Conservation (phyloP, 2,113 vertebrate genomes). For the Gavialis gangeticus region DNA sequence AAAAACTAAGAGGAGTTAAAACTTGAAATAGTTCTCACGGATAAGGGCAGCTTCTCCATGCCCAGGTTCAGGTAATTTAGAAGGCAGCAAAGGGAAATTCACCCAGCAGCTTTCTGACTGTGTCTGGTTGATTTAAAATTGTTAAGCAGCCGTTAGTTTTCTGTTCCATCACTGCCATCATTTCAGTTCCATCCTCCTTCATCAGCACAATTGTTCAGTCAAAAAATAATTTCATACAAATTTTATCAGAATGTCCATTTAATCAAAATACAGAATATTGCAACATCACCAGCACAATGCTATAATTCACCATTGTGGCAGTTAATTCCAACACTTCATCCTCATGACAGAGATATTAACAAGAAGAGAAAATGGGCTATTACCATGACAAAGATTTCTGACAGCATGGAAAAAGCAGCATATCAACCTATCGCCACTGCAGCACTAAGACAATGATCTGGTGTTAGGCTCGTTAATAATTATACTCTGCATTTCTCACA, state of each 20-base stretch:
- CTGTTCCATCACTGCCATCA: rapidly evolving
- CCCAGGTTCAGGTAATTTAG: rapidly evolving
- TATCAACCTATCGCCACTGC: slow-evolving; percentile 10
- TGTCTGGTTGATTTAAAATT: background rate
- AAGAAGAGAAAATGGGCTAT: slow-evolving; percentile 67
- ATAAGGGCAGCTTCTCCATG: background rate
- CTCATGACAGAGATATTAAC: slow-evolving; percentile 68
- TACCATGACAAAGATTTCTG: slow-evolving; percentile 58
- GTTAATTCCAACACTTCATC: slow-evolving; percentile 66
- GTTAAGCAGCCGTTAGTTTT: background rate
- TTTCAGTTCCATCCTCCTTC: background rate
- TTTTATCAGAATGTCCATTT: slow-evolving; percentile 53
- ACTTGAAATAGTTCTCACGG: background rate
- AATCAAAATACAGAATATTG: slow-evolving; percentile 61
- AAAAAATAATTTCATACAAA: slow-evolving; percentile 63
- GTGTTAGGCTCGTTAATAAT: slow-evolving; percentile 1
- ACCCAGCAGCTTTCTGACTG: rapidly evolving
- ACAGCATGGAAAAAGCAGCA: slow-evolving; percentile 56
- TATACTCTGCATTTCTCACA: rapidly evolving
- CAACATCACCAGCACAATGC: slow-evolving; percentile 35
- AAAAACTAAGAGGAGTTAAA: background rate
- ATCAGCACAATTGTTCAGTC: background rate
- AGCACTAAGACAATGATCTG: background rate
- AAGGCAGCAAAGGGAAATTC: background rate
- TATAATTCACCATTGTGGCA: slow-evolving; percentile 30